Evolutionary conservation across 1,140 invertebrate genomes (phyloP), one percentile per base, ranked within the genome.

Genomic region (Aphidius gifuensis): DNA sequence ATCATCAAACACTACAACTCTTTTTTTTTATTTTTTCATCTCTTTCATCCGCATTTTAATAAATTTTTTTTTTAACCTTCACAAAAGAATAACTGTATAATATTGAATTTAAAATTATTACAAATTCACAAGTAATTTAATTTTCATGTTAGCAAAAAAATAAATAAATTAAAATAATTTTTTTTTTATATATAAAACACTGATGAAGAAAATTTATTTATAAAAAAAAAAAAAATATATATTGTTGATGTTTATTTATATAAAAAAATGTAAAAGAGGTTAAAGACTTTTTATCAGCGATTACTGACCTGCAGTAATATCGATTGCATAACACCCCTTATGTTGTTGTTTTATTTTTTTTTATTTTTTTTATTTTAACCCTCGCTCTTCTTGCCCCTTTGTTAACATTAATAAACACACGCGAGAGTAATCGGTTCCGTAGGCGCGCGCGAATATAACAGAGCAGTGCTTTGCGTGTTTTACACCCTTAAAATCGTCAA

Each of bases 361-460:
- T 32, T n/a, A n/a, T 1, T 32, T 32, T 32, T 32, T 32, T 32
- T 32, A 32, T 32, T 32, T 32, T 3, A 32, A 32, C 23, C 23
- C 23, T 32, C 23, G 16, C 16, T 16, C 16, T 16, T 16, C 16
- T 16, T 32, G 4, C 23, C 23, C 23, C 23, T 32, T 32, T 32
- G 23, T 32, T 32, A 32, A 32, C 23, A 32, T 32, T 40, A 5
- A 16, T 38, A 21, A 50, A 43, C 58, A 43, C 58, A 60, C 58
- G 58, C 39, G 40, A 51, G 39, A 48, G 47, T 60, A 60, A 60
- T 60, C 57, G 57, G 45, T 60, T 51, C 48, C 40, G 38, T 49
- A 43, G 49, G 47, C 45, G 47, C n/a, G 32, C 23, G 5, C 38
- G 9, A 53, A 9, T 32, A 40, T 44, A 11, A 44, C 9, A 23